Conservation (phyloP, 2,797 vertebrate species). For the Cephalopachus bancanus region DNA sequence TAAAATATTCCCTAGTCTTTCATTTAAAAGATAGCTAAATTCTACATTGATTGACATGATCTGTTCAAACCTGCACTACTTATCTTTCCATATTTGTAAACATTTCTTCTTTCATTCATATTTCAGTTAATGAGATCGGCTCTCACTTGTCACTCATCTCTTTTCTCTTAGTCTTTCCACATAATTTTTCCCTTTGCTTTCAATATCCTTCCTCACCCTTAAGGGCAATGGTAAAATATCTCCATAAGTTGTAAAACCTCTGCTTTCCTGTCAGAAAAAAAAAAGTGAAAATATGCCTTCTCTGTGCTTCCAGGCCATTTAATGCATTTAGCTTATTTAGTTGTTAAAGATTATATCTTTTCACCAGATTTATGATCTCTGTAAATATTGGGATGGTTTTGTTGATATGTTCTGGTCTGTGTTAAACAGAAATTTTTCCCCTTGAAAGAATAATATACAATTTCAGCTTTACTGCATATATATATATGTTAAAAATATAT, state of each 20-base stretch:
- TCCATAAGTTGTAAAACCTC: neutral
- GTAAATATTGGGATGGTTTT: constrained; percentile 15
- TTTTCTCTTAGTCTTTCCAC: neutral
- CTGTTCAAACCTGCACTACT: neutral
- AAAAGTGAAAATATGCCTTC: neutral
- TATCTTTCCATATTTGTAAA: neutral
- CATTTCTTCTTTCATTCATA: neutral
- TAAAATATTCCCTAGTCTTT: neutral
- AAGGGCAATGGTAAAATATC: neutral
- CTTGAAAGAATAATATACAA: constrained; percentile 27
- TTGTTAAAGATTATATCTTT: neutral
- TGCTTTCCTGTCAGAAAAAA: constrained; percentile 3
- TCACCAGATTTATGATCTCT: neutral
- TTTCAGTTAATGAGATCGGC: constrained; percentile 28
- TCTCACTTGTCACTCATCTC: neutral
- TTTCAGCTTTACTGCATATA: neutral
- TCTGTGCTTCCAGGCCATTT: neutral
- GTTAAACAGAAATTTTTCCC: neutral
- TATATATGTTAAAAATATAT: neutral
- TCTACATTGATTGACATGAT: neutral
- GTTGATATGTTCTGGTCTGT: neutral
- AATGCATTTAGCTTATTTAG: neutral
- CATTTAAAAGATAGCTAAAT: constrained; percentile 27
- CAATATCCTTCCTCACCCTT: neutral
- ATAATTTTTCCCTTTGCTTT: neutral